Conservation (phyloP, 2,888 invertebrate species). For the Hoplodrina blanda region DNA sequence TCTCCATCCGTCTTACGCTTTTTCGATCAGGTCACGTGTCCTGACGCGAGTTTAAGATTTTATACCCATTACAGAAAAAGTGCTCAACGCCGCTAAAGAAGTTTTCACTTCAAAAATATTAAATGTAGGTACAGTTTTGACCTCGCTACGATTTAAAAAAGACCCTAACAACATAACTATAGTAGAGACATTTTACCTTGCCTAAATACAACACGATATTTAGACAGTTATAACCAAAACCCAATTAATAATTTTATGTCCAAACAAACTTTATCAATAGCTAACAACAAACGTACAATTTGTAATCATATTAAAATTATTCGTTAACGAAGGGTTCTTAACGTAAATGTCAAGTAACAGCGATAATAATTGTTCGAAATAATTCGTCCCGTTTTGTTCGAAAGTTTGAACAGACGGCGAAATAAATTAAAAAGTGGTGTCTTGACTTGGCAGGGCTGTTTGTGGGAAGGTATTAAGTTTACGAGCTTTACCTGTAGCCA, state of each 20-base stretch:
- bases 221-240: slow-evolving; percentile 7
- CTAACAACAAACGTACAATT: slow-evolving; percentile 45
- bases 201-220: slow-evolving; percentile 5
- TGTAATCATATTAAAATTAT: slow-evolving; percentile 62
- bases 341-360: slow-evolving; percentile 44
- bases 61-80: too few species aligned
- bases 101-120: too few species aligned
- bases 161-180: background rate
- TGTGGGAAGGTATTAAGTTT: background rate
- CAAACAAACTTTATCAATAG: slow-evolving; percentile 46
- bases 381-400: slow-evolving; percentile 29
- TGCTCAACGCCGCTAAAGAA: too few species aligned
- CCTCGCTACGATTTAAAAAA: background rate
- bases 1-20: too few species aligned
- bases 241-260: slow-evolving; percentile 39
- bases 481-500: background rate
- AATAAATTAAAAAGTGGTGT: slow-evolving; percentile 41
- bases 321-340: slow-evolving; percentile 48
- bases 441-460: slow-evolving; percentile 15
- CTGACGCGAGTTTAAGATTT: too few species aligned
- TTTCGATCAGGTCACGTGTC: too few species aligned
- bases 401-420: slow-evolving; percentile 31
- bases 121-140: too few species aligned
- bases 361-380: slow-evolving; percentile 41
- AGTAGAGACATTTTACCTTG: background rate